Conservation (phyloP, 1,140 invertebrate genomes). For the Drosophila asahinai region DNA sequence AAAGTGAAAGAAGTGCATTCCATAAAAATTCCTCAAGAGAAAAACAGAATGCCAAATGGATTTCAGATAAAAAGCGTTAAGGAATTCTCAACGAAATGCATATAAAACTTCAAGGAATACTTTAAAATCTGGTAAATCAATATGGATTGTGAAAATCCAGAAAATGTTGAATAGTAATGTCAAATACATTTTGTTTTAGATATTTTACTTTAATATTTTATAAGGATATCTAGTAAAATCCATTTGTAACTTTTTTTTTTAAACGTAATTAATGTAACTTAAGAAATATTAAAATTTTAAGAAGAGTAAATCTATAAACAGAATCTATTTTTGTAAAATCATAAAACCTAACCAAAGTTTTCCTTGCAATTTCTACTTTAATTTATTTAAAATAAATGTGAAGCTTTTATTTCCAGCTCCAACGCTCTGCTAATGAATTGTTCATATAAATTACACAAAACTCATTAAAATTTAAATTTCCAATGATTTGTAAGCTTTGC, state of each 20-base stretch:
- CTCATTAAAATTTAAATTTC: constrained; percentile 31
- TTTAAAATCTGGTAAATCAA: not conserved
- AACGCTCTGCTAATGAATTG: not conserved
- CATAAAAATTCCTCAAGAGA: constrained; percentile 5
- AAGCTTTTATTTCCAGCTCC: not conserved
- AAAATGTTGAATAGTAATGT: not conserved
- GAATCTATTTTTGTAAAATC: too few species aligned
- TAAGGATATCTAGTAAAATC: too few species aligned
- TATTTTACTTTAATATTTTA: not conserved
- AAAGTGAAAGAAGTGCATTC: constrained; percentile 41
- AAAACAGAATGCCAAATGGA: constrained; percentile 9
- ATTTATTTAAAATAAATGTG: not conserved
- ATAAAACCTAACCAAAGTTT: not conserved
- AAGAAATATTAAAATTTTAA: too few species aligned
- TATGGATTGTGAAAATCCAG: not conserved
- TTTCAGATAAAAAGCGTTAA: not conserved
- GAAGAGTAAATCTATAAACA: too few species aligned
- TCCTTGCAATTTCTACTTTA: not conserved
- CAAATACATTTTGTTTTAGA: not conserved
- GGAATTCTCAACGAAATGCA: not conserved
- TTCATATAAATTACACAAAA: constrained; percentile 1
- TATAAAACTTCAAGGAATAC: not conserved
- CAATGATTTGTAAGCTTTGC: constrained; percentile 16
- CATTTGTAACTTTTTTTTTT: too few species aligned
- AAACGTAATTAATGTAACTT: too few species aligned